phyloP scores from a whole-genome alignment of 2,113 vertebrate species.

The Phaethon lepturus region DNA sequence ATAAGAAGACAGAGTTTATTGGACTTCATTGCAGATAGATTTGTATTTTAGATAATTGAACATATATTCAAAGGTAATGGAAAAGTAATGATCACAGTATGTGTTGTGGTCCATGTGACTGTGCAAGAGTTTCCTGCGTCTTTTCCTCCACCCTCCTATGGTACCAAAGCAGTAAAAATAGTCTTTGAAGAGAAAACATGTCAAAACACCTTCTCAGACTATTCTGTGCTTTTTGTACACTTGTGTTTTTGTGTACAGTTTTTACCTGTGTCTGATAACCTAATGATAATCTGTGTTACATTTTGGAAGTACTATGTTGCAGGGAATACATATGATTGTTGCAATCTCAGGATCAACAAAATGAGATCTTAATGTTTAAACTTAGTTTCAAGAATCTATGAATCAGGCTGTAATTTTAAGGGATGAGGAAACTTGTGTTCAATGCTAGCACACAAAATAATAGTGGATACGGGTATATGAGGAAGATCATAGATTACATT shows the following conservation, averaged over 20 bases:
- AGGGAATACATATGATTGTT: not conserved
- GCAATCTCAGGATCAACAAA: not conserved
- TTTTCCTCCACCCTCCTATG: not conserved
- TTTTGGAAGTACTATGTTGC: not conserved
- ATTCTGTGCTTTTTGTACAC: not conserved
- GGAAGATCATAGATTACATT: not conserved
- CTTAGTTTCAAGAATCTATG: not conserved
- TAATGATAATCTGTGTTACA: not conserved
- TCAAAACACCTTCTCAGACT: not conserved
- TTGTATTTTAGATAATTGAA: not conserved
- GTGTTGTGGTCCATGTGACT: not conserved
- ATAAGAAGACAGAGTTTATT: not conserved
- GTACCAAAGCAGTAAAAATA: not conserved
- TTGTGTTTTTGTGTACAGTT: not conserved
- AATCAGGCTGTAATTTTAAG: not conserved
- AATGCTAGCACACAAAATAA: not conserved
- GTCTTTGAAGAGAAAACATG: not conserved
- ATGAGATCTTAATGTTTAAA: not conserved
- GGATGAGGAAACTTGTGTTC: not conserved
- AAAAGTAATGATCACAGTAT: not conserved
- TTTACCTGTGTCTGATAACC: not conserved
- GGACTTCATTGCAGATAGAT: not conserved
- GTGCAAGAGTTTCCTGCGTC: not conserved
- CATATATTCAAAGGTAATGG: not conserved
- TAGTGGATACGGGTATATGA: fast-evolving